phyloP scores from a whole-genome alignment of 2,888 invertebrate genomes.

The Junonia oenone region DNA sequence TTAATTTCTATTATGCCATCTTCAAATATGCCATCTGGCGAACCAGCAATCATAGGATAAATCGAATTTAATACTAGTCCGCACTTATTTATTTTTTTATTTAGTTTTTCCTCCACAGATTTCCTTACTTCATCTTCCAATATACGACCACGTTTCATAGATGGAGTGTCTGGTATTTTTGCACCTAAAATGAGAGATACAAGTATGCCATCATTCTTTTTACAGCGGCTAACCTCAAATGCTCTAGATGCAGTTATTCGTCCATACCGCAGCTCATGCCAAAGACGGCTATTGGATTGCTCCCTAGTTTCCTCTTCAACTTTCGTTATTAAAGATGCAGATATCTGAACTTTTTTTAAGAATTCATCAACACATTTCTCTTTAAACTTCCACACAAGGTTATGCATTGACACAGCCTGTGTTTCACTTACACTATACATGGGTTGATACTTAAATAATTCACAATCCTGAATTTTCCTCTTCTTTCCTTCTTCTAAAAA shows the following conservation, averaged over 20 bases:
- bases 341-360: too few species aligned
- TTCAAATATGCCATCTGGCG: too few species aligned
- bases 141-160: neutral
- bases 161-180: neutral
- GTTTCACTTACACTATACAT: neutral
- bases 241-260: neutral
- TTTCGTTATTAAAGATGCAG: too few species aligned
- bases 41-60: neutral
- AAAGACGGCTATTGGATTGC: neutral
- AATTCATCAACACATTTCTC: neutral
- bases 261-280: neutral
- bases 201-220: neutral
- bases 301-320: neutral
- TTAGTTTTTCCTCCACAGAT: neutral
- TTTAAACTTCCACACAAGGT: neutral
- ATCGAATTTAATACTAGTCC: too few species aligned
- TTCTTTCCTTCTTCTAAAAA: neutral
- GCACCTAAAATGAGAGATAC: neutral
- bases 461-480: neutral
- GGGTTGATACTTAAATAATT: neutral
- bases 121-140: neutral
- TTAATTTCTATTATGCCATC: too few species aligned
- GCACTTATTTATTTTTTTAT: neutral
- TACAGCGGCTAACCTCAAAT: neutral
- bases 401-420: neutral